Percentiles rank a stretch among this genome's conserved stretches.
These are phyloP conservation scores for Anser brachyrhynchus DNA, from an alignment of 2,113 vertebrate genomes.

Conservation along the genomic window DNA sequence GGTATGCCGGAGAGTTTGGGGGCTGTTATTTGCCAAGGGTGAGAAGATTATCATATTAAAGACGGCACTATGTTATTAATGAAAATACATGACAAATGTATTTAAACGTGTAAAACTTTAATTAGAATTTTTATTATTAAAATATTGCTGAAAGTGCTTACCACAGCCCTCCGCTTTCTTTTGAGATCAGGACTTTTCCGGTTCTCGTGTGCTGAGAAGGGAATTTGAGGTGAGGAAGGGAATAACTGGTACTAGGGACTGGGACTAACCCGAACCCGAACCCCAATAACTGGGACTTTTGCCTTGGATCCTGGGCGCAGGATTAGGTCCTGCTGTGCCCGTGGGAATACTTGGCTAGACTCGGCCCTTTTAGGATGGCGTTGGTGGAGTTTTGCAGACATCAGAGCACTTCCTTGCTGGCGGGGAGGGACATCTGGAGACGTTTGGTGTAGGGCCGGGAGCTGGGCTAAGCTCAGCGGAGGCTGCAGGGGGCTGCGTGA, in stretches of 20 bases:
- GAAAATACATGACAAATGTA: conserved; percentile 31
- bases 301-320: background rate
- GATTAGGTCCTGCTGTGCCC: background rate
- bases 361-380: background rate
- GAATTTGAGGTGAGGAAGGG: background rate
- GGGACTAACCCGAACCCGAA: no score
- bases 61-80: background rate
- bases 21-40: background rate
- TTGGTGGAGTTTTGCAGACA: background rate
- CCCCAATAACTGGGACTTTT: background rate
- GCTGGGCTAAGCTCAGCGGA: background rate
- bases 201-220: background rate
- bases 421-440: accelerated
- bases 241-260: background rate
- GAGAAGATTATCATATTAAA: conserved; percentile 23
- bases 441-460: accelerated
- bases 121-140: conserved; percentile 51
- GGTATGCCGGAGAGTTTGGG: background rate
- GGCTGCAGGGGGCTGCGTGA: background rate
- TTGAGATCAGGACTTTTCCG: conserved; percentile 5
- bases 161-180: conserved; percentile 17
- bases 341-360: background rate
- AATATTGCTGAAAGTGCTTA: conserved; percentile 1
- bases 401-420: background rate
- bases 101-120: conserved; percentile 50